A percentile compares a stretch with the other conserved stretches of the same genome.
phyloP scores from a whole-genome alignment of 2,888 invertebrate species.

The Penaeus monodon region DNA sequence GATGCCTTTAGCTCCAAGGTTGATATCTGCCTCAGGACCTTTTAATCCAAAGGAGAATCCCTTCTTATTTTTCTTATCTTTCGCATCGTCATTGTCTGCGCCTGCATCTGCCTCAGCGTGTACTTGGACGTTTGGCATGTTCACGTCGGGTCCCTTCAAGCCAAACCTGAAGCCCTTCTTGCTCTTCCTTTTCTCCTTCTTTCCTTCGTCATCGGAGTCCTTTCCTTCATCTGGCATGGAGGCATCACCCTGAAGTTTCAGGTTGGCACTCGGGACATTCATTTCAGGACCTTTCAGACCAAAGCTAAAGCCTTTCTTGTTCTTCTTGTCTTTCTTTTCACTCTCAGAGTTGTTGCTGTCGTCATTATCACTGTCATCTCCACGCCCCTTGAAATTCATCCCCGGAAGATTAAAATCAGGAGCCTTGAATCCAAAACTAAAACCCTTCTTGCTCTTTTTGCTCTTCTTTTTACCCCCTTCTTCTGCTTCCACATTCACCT shows the following conservation, averaged over 20 bases:
- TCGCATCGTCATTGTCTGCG: conserved; percentile 18
- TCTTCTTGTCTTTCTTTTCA: too few species aligned
- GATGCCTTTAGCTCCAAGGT: not conserved
- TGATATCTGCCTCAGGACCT: not conserved
- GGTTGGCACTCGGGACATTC: too few species aligned
- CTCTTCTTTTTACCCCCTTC: conserved; percentile 10
- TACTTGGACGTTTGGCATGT: conserved; percentile 14
- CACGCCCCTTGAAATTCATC: conserved; percentile 15
- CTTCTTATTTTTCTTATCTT: conserved; percentile 7
- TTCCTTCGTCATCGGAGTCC: conserved; percentile 5
- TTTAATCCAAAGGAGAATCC: not conserved
- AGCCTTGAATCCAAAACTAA: conserved; percentile 26
- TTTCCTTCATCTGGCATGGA: not conserved
- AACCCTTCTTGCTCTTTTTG: conserved; percentile 22
- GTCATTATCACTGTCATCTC: not conserved
- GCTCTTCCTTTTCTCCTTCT: conserved; percentile 28
- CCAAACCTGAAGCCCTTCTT: conserved; percentile 51
- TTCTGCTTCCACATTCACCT: not conserved
- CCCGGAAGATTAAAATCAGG: conserved; percentile 24
- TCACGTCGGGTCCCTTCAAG: conserved; percentile 50
- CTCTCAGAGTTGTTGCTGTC: too few species aligned
- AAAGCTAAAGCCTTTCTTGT: too few species aligned
- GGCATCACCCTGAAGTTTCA: too few species aligned
- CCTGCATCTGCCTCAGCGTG: not conserved
- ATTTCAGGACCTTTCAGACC: too few species aligned